A percentile compares a stretch with the other conserved stretches of the same genome.
These are phyloP conservation scores for Tokudaia tokunoshimensis DNA, from an alignment of 2,797 vertebrate species.

Conservation along the genomic window DNA sequence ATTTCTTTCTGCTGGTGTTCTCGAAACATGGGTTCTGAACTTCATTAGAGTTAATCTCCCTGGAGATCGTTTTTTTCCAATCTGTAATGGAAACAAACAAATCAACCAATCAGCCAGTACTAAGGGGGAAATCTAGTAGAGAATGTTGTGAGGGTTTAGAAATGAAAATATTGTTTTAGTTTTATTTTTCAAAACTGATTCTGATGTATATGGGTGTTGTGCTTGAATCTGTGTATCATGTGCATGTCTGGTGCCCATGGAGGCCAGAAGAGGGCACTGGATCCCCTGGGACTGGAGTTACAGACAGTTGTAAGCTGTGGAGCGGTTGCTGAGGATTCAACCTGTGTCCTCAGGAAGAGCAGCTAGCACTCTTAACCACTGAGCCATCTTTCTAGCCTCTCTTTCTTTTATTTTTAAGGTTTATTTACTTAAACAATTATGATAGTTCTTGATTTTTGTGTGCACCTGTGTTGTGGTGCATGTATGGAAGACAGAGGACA, in stretches of 20 bases:
- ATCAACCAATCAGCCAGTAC: background rate
- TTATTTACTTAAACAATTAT: background rate
- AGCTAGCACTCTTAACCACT: background rate
- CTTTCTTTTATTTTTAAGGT: background rate
- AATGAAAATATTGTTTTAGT: background rate
- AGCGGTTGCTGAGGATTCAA: background rate
- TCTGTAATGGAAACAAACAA: background rate
- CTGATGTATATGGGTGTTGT: background rate
- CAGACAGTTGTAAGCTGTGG: background rate
- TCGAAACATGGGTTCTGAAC: background rate
- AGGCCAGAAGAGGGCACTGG: background rate
- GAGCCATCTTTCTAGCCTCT: background rate
- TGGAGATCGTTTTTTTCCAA: background rate
- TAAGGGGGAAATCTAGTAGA: background rate
- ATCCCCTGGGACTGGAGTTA: background rate
- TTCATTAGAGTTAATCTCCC: conserved; percentile 32
- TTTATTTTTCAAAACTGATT: background rate
- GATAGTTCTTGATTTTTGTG: background rate
- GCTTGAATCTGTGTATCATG: background rate
- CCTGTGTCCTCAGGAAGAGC: background rate
- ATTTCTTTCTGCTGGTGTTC: conserved; percentile 4
- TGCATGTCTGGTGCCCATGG: background rate
- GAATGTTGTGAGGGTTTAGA: background rate
- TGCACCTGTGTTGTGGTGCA: background rate
- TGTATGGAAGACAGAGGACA: too few species aligned